Evolutionary conservation across 2,797 vertebrate species (phyloP).

Genomic region (Mus spretus): DNA sequence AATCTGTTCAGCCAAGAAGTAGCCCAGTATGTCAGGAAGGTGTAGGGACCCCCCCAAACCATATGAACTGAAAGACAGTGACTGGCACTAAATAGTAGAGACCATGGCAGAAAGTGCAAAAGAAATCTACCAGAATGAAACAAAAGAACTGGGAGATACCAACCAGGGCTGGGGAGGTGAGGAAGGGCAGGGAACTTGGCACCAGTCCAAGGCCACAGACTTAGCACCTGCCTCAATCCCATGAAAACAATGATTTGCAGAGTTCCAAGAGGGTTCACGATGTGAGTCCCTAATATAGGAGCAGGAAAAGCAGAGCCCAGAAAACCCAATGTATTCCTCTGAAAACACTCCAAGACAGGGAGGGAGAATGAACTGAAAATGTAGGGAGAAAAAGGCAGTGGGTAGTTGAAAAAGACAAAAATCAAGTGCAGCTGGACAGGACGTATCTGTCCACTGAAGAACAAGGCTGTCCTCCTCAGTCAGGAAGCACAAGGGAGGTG

Average conservation of each 20-base stretch:
- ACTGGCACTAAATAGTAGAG: not conserved
- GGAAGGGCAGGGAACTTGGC: not conserved
- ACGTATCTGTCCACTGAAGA: no score
- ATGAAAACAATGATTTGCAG: not conserved
- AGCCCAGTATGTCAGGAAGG: not conserved
- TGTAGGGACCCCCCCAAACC: not conserved
- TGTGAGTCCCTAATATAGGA: not conserved
- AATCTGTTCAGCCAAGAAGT: not conserved
- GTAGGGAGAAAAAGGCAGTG: not conserved
- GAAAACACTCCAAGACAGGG: not conserved
- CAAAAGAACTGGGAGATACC: not conserved
- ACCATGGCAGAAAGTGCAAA: not conserved
- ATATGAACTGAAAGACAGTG: not conserved
- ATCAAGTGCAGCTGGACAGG: not conserved
- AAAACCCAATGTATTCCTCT: not conserved
- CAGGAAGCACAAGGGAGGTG: not conserved
- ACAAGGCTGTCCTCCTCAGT: not conserved
- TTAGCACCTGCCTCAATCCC: not conserved
- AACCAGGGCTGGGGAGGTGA: not conserved
- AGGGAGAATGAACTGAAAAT: not conserved
- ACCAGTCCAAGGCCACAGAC: not conserved
- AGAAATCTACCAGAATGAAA: not conserved
- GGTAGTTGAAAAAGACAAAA: not conserved
- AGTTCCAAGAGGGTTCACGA: not conserved
- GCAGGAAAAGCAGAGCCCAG: not conserved